Conservation (phyloP, 2,113 vertebrate species). For the Miniopterus natalensis region DNA sequence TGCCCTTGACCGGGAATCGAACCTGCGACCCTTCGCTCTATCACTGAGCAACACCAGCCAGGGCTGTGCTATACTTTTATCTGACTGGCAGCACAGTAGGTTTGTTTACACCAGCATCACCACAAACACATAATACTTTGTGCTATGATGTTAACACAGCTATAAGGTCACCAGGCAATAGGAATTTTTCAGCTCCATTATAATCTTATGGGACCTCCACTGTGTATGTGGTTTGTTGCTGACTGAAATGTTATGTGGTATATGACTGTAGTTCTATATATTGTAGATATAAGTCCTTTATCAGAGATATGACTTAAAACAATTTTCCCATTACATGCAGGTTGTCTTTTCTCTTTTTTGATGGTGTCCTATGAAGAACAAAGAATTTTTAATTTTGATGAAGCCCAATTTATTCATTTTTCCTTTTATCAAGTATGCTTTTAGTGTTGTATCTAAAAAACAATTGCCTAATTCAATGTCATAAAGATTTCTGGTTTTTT, state of each 20-base stretch:
- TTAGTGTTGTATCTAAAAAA: background rate
- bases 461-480: background rate
- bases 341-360: background rate
- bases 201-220: background rate
- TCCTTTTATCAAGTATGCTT: conserved; percentile 18
- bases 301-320: background rate
- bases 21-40: too few species aligned
- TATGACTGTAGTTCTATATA: background rate
- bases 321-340: background rate
- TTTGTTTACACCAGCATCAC: background rate
- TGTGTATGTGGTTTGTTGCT: background rate
- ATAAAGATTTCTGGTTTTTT: background rate
- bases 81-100: background rate
- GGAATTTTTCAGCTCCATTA: background rate
- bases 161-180: background rate
- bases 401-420: conserved; percentile 13
- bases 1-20: too few species aligned
- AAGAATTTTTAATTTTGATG: background rate
- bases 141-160: background rate
- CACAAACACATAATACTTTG: background rate
- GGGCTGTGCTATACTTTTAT: background rate
- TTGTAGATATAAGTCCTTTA: background rate
- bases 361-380: conserved; percentile 15
- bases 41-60: too few species aligned
- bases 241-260: background rate